Base-by-base conservation (phyloP, 2,797 vertebrate species). In the Otolemur crassicaudatus region DNA sequence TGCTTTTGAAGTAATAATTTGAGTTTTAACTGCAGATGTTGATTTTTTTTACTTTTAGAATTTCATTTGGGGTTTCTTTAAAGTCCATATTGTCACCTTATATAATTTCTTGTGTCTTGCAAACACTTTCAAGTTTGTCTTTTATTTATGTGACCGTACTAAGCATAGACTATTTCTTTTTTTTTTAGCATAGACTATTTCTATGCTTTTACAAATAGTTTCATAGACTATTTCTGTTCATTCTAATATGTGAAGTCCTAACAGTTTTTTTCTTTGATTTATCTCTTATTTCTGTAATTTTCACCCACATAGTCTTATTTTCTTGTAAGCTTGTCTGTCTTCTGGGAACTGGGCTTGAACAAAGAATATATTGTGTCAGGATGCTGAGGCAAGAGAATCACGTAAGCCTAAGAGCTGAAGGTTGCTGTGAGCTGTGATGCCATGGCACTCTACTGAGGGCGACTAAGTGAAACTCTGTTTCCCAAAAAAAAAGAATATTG, bases 301-400 rank as follows among this genome's bases (percentile, higher is more conserved):
- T 83, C 53, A 80, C 20, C 75, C 69, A 37, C 37, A 40, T 23
- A 84, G 63, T 3, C n/a, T 94, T 88, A 65, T 85, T 96, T 87
- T 43, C 87, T 87, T 31, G 11, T 34, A 49, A 29, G 49, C 23
- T 25, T 83, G 4, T 4, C 84, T 91, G 13, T 69, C 49, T 93
- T 94, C 53, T 69, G 88, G n/a, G 61, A 75, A 75, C n/a, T 40
- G 49, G n/a, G 2, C 65, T 94, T 95, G 77, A 91, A 72, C 60
- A 69, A 93, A 90, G 46, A 82, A 95, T 69, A 40, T 40, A 40
- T 40, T 40, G 40, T 5, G 40, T 40, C 5, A 1, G 40, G 40
- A 40, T 5, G 40, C 40, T 40, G 40, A 40, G 40, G 40, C 40
- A 40, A 40, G 40, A 40, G 40, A 40, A 40, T 40, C 6, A 4